Evolutionary conservation across 2,888 invertebrate species (phyloP).

Genomic region (Incurvaria masculella): DNA sequence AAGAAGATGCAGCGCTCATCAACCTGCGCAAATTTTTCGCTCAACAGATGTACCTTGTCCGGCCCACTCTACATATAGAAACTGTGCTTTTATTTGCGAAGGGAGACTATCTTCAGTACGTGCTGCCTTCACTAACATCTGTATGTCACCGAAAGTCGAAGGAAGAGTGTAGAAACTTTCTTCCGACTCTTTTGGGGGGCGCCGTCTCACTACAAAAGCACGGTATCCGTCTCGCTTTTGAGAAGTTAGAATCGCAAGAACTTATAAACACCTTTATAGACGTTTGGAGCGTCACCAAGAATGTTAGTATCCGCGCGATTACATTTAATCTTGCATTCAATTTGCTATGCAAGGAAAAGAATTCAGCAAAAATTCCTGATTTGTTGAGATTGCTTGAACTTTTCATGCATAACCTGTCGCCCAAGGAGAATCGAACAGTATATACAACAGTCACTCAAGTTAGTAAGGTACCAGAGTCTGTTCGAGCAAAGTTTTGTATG

Average conservation of each 20-base stretch:
- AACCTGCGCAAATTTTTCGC: constrained; percentile 31
- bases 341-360: constrained; percentile 27
- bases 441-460: constrained; percentile 25
- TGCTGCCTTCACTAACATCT: constrained; percentile 32
- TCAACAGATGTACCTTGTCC: constrained; percentile 34
- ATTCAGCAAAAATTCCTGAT: constrained; percentile 20
- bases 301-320: constrained; percentile 30
- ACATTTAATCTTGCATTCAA: constrained; percentile 29
- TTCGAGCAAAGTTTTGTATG: constrained; percentile 26
- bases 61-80: constrained; percentile 32
- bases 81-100: constrained; percentile 29
- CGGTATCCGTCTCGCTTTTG: constrained; percentile 30
- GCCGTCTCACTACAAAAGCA: constrained; percentile 39
- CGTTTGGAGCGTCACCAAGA: constrained; percentile 30
- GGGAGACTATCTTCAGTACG: constrained; percentile 35
- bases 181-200: constrained; percentile 17
- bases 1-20: constrained; percentile 26
- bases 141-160: constrained; percentile 22
- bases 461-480: constrained; percentile 21
- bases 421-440: constrained; percentile 30
- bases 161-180: constrained; percentile 24
- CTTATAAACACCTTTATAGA: constrained; percentile 24
- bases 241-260: constrained; percentile 24
- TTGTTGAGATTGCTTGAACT: constrained; percentile 27
- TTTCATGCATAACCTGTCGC: constrained; percentile 30